A percentile compares a stretch with the other conserved stretches of the same genome.
phyloP scores from a whole-genome alignment of 2,888 invertebrate genomes.

The Hedychridium roseum region DNA sequence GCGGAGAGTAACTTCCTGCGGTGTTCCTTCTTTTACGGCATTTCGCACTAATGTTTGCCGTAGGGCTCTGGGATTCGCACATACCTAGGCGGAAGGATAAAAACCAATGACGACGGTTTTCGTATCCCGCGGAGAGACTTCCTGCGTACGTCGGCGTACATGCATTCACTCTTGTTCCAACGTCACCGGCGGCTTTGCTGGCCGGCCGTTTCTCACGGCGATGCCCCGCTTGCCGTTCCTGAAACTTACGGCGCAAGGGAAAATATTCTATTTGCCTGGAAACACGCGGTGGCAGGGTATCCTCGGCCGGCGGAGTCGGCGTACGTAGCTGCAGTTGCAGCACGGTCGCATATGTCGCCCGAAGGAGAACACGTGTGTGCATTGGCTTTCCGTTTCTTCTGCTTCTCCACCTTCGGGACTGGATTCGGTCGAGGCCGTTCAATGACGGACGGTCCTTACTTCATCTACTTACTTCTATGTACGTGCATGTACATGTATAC shows the following conservation, averaged over 20 bases:
- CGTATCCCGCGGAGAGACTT: slow-evolving; percentile 32
- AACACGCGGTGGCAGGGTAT: slow-evolving; percentile 38
- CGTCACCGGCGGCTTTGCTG: slow-evolving; percentile 3
- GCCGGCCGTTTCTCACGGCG: slow-evolving; percentile 4
- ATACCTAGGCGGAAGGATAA: no score
- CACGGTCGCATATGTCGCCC: slow-evolving; percentile 35
- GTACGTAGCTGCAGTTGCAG: slow-evolving; percentile 13
- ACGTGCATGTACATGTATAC: no score
- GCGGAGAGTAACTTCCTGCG: no score
- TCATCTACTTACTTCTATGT: no score
- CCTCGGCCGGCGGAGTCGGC: no score
- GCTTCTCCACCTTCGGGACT: slow-evolving; percentile 7
- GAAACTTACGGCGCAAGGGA: slow-evolving; percentile 33
- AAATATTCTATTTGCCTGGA: slow-evolving; percentile 46
- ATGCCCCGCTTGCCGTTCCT: slow-evolving; percentile 16
- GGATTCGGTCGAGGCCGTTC: no score
- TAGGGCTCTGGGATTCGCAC: no score
- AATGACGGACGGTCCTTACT: no score
- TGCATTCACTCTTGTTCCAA: slow-evolving; percentile 19
- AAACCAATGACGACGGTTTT: slow-evolving; percentile 20
- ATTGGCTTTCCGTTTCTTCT: slow-evolving; percentile 7
- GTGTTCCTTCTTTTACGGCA: no score
- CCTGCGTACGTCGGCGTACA: slow-evolving; percentile 22
- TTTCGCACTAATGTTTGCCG: no score
- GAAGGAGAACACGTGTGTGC: slow-evolving; percentile 40